Base-by-base conservation (phyloP, 1,140 invertebrate genomes). In the Pogonognathellus flavescens region DNA sequence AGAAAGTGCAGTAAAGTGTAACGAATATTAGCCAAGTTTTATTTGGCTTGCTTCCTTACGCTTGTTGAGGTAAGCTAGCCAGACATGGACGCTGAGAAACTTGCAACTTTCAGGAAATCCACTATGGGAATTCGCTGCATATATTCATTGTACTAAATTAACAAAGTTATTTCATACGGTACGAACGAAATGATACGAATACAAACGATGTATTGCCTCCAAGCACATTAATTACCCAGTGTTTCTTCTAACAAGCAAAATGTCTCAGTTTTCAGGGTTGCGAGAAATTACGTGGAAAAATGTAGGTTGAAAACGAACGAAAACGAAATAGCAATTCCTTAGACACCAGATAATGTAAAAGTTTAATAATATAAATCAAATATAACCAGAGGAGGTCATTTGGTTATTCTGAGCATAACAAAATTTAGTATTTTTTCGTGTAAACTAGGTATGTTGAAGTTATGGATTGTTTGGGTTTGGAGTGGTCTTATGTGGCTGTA, bases 151-250 rank as follows among this genome's bases (percentile, higher is more conserved):
- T 76, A 76, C 41, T 49, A 76, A 76, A 49, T 76, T 49, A 66
- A 76, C 70, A 76, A 76, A 76, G 70, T 76, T 76, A n/a, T 76
- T 76, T 76, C 41, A 76, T 49, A 76, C 41, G 25, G 41, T 41
- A 41, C 31, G 70, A 25, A 20, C 62, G 70, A 76, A 49, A 50
- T 76, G 70, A 31, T 16, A 66, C 14, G 31, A 41, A 41, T 41
- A 41, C 31, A 41, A 41, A 41, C 31, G 14, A 76, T 76, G 70
- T 50, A 76, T 76, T 76, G 70, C 70, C 41, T 76, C 1, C n/a
- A 3, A 57, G 70, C n/a, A 49, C 70, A 76, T 76, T 41, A 76
- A 76, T 50, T 76, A 76, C 70, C n/a, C 14, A 76, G 31, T 49
- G 49, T 13, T 57, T 13, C n/a, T 14, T n/a, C 5, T 31, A 50